phyloP scores from a whole-genome alignment of 2,888 invertebrate species.

The Ametastegia equiseti region DNA sequence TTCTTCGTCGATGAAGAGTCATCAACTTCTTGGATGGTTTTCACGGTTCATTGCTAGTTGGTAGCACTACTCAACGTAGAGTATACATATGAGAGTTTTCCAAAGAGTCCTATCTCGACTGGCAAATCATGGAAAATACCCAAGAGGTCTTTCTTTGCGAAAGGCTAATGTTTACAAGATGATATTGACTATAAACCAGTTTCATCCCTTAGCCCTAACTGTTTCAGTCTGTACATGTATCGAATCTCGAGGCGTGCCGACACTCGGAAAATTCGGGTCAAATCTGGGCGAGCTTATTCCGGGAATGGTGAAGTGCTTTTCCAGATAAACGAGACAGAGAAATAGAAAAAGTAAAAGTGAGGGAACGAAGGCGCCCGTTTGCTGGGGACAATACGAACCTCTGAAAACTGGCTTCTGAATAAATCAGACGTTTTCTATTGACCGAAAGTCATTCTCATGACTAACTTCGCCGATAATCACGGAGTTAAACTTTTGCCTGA shows the following conservation, averaged over 20 bases:
- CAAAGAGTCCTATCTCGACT: no score
- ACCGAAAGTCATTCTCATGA: background rate
- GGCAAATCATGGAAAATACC: no score
- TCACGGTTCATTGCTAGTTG: no score
- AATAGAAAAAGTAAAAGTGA: conserved; percentile 52
- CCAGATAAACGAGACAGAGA: conserved; percentile 31
- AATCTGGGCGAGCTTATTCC: background rate
- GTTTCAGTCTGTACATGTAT: background rate
- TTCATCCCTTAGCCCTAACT: background rate
- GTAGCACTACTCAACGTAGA: no score
- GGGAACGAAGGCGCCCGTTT: conserved; percentile 30
- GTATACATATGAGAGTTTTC: no score
- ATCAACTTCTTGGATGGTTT: no score
- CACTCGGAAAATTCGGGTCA: conserved; percentile 22
- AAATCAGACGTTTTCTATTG: background rate
- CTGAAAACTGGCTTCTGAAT: conserved; percentile 7
- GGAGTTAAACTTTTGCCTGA: background rate
- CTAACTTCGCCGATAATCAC: background rate
- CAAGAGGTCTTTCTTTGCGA: no score
- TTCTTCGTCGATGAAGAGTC: no score
- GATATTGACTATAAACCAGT: conserved; percentile 14
- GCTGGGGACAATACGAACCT: conserved; percentile 52
- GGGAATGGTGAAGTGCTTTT: conserved; percentile 5
- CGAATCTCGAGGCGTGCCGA: background rate
- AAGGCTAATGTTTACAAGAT: background rate